Evolutionary conservation across 2,888 invertebrate genomes (phyloP).

Genomic region (Cetonia aurata): DNA sequence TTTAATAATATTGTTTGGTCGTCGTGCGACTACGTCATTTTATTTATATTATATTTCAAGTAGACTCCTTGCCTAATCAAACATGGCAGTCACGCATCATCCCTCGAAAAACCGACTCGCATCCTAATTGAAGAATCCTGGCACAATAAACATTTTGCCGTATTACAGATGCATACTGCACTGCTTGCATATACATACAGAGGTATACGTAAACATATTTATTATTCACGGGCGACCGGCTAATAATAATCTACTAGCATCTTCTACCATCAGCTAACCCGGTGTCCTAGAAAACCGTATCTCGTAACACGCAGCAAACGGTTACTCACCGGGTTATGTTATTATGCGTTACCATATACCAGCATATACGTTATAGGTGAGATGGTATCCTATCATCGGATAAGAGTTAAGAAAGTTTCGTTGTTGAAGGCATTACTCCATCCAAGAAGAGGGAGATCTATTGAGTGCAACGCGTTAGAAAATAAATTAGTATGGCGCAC

Average conservation of each 20-base stretch:
- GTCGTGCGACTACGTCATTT: too few relatives aligned
- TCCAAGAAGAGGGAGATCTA: not conserved
- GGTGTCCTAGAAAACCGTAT: slow-evolving; percentile 14
- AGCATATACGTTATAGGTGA: not conserved
- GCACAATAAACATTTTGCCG: too few relatives aligned
- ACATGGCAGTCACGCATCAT: slow-evolving; percentile 4
- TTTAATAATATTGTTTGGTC: too few relatives aligned
- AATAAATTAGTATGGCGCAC: slow-evolving; percentile 33
- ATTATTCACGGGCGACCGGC: too few relatives aligned
- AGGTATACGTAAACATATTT: too few relatives aligned
- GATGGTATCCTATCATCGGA: not conserved
- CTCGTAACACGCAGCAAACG: not conserved
- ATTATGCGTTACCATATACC: too few relatives aligned
- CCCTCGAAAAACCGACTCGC: not conserved
- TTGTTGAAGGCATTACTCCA: not conserved
- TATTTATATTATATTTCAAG: too few relatives aligned
- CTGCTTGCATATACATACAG: too few relatives aligned
- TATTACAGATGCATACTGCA: too few relatives aligned
- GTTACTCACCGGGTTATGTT: not conserved
- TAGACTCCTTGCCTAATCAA: too few relatives aligned
- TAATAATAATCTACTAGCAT: too few relatives aligned
- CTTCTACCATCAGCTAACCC: not conserved
- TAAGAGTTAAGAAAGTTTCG: slow-evolving; percentile 4
- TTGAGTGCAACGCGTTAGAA: slow-evolving; percentile 2
- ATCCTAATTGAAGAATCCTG: slow-evolving; percentile 1